Evolutionary conservation across 2,888 invertebrate species (phyloP), one percentile per base, ranked within the genome.

Genomic region (Yponomeuta evonymella): DNA sequence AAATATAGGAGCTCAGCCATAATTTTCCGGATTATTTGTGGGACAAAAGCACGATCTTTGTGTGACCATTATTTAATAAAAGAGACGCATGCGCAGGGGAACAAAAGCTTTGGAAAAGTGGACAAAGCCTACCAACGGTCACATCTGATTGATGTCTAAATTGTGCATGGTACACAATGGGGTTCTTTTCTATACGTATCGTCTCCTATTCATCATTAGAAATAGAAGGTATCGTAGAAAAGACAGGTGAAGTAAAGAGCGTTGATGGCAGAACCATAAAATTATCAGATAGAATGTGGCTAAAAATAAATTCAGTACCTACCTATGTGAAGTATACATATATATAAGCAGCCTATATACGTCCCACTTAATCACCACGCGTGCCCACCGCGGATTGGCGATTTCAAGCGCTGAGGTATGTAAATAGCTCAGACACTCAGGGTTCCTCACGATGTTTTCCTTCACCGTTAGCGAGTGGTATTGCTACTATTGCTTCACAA

Each of bases 21-120:
- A 80, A 88, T 88, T 89, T 87, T 80, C 83, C 81, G 84, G 83
- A 79, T 81, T 83, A 85, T 88, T 89, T 83, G 78, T 72, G 72
- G 72, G 74, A 86, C 81, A 87, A 85, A 80, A 75, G 74, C 71
- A 69, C 71, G 76, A 75, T 72, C 79, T 81, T 79, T 79, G 71
- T 74, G 71, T 71, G 71, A 71, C 70, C 70, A 72, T 74, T 74
- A 23, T 23, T 23, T 23, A 23, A 70, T 72, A 73, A 78, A 79
- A 79, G 76, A 75, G 15, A 77, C 76, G 76, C 80, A 75, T 75
- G 79, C 75, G 76, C 74, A 73, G 74, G 58, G 66, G 72, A 78
- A 88, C 82, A 85, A 85, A 83, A 78, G 75, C 79, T 48, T 76
- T 81, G 79, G 77, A 83, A 81, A 79, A 79, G 75, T 75, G 77